A percentile compares a stretch with the other conserved stretches of the same genome.
These are phyloP conservation scores for Scaeva pyrastri DNA, from an alignment of 2,888 invertebrate species.

Conservation along the genomic window DNA sequence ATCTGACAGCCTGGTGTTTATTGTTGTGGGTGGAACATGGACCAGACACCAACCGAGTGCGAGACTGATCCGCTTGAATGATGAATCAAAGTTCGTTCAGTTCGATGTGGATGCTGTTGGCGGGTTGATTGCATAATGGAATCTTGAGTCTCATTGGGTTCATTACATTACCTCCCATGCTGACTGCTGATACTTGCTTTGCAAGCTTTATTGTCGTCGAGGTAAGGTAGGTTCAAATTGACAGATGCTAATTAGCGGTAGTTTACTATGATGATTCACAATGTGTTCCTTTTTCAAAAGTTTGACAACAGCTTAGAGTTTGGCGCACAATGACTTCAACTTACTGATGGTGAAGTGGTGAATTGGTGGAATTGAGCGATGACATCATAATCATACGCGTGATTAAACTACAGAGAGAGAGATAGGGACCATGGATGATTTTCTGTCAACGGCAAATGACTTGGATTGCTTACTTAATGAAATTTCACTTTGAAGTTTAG, in stretches of 20 bases:
- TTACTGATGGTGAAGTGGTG: background rate
- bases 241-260: constrained; percentile 64
- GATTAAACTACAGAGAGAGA: constrained; percentile 58
- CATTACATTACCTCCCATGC: constrained; percentile 55
- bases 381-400: constrained; percentile 59
- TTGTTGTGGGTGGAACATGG: constrained; percentile 38
- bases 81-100: constrained; percentile 54
- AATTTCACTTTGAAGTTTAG: constrained; percentile 40
- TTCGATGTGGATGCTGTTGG: constrained; percentile 10
- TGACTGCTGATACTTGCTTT: background rate
- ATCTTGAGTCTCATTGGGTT: constrained; percentile 32
- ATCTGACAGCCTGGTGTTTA: constrained; percentile 46
- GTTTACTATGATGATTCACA: constrained; percentile 53
- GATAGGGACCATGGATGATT: constrained; percentile 37
- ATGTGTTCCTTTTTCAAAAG: background rate
- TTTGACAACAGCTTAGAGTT: constrained; percentile 17
- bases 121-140: constrained; percentile 50
- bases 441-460: constrained; percentile 18
- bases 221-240: background rate
- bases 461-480: constrained; percentile 32
- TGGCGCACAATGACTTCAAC: constrained; percentile 36
- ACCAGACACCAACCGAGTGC: constrained; percentile 7
- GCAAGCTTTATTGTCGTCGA: background rate
- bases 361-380: constrained; percentile 31
- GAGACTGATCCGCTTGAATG: constrained; percentile 11